phyloP scores from a whole-genome alignment of 2,797 vertebrate genomes.

The Syngnathus acus region DNA sequence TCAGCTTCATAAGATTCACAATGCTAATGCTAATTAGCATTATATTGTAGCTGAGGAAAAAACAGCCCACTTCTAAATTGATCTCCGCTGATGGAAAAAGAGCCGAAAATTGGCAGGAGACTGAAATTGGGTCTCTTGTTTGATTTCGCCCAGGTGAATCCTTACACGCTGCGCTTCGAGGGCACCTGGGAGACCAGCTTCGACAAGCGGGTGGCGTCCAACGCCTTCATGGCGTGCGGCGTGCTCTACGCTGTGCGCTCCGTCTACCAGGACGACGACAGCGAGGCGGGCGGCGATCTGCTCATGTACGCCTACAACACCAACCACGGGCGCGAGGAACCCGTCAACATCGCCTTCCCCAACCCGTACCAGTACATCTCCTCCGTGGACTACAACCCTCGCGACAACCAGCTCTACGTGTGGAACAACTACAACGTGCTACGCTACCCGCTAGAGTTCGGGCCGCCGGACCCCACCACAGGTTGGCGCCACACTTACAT shows the following conservation, averaged over 20 bases:
- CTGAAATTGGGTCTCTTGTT: neutral
- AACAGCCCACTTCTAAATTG: too few relatives aligned
- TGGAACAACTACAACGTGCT: slow-evolving; percentile 95
- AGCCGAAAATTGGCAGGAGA: neutral
- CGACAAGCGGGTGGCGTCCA: slow-evolving; percentile 88
- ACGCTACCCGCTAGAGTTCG: slow-evolving; percentile 84
- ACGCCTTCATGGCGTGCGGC: slow-evolving; percentile 94
- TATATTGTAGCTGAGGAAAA: too few relatives aligned
- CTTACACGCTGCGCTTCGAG: slow-evolving; percentile 90
- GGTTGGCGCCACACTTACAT: slow-evolving; percentile 55
- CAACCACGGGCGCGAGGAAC: slow-evolving; percentile 76
- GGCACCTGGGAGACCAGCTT: slow-evolving; percentile 92
- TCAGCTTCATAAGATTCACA: too few relatives aligned
- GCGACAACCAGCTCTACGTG: slow-evolving; percentile 93
- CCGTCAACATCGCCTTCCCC: slow-evolving; percentile 80
- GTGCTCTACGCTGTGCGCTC: slow-evolving; percentile 89
- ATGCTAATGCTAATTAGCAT: too few relatives aligned
- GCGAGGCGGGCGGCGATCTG: slow-evolving; percentile 82
- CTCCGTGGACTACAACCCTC: slow-evolving; percentile 90
- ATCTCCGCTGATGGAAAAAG: neutral
- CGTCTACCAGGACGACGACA: slow-evolving; percentile 89
- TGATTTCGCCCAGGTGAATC: slow-evolving; percentile 73
- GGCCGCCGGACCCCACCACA: slow-evolving; percentile 77
- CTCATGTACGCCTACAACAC: slow-evolving; percentile 90
- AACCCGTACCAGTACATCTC: slow-evolving; percentile 93